These are phyloP conservation scores for Morpho deidamia DNA, from an alignment of 2,888 invertebrate species.

Conservation along the genomic window DNA sequence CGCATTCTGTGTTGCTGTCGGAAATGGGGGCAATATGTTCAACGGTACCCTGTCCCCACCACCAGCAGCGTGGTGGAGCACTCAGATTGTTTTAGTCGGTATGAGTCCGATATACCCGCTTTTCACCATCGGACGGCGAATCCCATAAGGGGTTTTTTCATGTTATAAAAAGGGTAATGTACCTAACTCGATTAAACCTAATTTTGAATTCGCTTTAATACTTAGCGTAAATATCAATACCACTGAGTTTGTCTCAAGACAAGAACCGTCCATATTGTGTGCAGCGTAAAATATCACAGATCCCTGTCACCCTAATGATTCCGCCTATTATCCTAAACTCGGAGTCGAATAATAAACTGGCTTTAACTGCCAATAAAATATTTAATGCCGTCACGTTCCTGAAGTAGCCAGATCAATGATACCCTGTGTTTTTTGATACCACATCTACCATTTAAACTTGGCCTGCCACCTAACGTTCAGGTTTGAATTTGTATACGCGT, in stretches of 20 bases:
- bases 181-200: no score
- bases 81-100: no score
- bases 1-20: no score
- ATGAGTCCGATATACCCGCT: no score
- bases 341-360: slow-evolving; percentile 60
- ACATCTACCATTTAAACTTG: slow-evolving; percentile 37
- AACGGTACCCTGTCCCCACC: no score
- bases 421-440: slow-evolving; percentile 50
- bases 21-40: no score
- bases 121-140: no score
- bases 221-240: no score
- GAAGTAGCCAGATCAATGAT: slow-evolving; percentile 56
- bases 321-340: slow-evolving; percentile 70
- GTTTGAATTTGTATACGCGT: neutral
- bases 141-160: no score
- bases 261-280: slow-evolving; percentile 7
- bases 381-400: slow-evolving; percentile 59
- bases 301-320: slow-evolving; percentile 59
- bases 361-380: slow-evolving; percentile 73
- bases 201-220: no score
- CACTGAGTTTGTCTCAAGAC: neutral
- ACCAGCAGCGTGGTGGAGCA: no score
- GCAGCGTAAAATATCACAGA: slow-evolving; percentile 40
- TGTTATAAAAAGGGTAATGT: no score
- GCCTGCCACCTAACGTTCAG: slow-evolving; percentile 17